Conservation (phyloP, 2,113 vertebrate species). For the Verasper variegatus region DNA sequence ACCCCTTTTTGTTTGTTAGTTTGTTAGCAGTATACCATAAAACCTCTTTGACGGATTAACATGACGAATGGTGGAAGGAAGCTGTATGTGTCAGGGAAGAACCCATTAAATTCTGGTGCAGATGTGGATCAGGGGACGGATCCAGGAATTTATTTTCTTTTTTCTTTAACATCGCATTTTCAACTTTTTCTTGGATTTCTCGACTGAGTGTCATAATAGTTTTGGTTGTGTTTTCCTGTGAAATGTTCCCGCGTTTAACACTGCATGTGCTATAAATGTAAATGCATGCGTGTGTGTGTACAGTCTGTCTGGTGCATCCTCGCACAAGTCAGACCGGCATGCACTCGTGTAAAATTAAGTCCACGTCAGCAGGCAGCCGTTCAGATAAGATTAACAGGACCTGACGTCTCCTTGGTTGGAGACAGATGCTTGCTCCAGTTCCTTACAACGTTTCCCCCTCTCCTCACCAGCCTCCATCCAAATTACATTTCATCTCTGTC, state of each 20-base stretch:
- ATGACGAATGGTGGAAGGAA: no score
- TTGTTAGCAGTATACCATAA: no score
- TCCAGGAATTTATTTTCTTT: no score
- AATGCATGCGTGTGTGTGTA: constrained; percentile 12
- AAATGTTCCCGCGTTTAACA: background rate
- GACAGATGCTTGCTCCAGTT: constrained; percentile 78
- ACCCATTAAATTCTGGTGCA: no score
- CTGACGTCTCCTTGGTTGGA: constrained; percentile 73
- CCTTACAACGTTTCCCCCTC: constrained; percentile 53
- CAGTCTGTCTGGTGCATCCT: constrained; percentile 31
- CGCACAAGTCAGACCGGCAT: constrained; percentile 13
- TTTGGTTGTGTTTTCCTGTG: background rate
- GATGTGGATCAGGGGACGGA: no score
- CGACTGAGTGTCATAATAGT: no score
- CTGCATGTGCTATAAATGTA: constrained; percentile 1
- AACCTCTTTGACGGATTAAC: no score
- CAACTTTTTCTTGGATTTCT: no score
- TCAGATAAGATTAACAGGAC: constrained; percentile 80
- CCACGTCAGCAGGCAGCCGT: constrained; percentile 74
- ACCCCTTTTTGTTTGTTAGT: no score
- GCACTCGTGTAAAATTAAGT: constrained; percentile 75
- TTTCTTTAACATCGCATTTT: no score
- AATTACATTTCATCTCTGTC: constrained; percentile 65
- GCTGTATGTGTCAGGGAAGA: no score
- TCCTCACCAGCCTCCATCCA: constrained; percentile 33